A percentile compares a stretch with the other conserved stretches of the same genome.
phyloP scores from a whole-genome alignment of 2,888 invertebrate species.

The Chirona hameri region DNA sequence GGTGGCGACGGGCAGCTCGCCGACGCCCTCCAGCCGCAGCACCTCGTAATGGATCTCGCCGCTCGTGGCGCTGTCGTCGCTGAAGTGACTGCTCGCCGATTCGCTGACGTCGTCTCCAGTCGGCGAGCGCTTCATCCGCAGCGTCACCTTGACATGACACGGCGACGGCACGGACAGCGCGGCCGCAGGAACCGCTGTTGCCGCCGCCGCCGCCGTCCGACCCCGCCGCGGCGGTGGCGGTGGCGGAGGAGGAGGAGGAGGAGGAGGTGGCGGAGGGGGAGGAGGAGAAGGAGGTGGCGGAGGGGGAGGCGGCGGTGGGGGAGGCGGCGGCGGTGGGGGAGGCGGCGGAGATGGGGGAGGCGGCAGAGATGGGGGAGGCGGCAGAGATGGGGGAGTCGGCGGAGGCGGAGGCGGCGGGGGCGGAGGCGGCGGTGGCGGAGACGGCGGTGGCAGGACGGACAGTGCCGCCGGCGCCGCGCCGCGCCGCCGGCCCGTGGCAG shows the following conservation, averaged over 20 bases:
- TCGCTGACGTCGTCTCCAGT: slow-evolving; percentile 79
- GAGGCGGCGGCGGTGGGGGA: background rate
- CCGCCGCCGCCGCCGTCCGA: background rate
- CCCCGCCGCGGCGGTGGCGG: background rate
- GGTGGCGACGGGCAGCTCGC: background rate
- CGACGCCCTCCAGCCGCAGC: slow-evolving; percentile 67
- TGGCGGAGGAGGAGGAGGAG: background rate
- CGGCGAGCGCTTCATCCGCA: slow-evolving; percentile 82
- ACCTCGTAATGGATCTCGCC: slow-evolving; percentile 65
- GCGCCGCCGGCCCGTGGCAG: background rate
- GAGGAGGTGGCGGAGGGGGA: background rate
- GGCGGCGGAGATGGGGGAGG: background rate
- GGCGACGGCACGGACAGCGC: background rate
- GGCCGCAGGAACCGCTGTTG: background rate
- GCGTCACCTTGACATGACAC: slow-evolving; percentile 62
- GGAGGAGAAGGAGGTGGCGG: background rate
- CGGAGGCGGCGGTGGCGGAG: background rate
- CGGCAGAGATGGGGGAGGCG: background rate
- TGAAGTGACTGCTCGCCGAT: slow-evolving; percentile 35
- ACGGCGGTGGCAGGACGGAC: background rate
- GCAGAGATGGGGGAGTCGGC: background rate
- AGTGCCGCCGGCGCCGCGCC: background rate
- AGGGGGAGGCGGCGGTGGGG: background rate
- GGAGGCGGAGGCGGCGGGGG: background rate
- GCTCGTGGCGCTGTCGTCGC: slow-evolving; percentile 46